Base-by-base conservation (phyloP, 2,888 invertebrate genomes). In the Uropetala carovei region DNA sequence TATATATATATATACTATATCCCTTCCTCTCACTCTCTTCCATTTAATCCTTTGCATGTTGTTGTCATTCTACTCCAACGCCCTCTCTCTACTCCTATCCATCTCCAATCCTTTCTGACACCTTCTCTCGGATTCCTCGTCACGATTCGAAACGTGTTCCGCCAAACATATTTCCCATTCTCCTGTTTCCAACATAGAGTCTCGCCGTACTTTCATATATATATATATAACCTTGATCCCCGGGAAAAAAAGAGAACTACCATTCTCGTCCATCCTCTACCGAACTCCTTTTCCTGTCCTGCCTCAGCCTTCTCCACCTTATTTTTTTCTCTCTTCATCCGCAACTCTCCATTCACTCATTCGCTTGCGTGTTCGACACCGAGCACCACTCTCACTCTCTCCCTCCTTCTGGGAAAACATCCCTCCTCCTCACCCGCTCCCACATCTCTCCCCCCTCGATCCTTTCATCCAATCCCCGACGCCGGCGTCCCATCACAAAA, bases 141-240 rank as follows among this genome's bases (percentile, higher is more conserved):
- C 85, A 85, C 85, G 58, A 85, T 58, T 85, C 57, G 85, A 85
- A 83, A 85, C 85, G 58, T n/a, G 85, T 85, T 85, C 58, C 57
- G 58, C 85, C 85, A 85, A 85, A 85, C 22, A 10, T 58, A 85
- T 57, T 2, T 57, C 2, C 85, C 58, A 57, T 85, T 18, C 85
- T n/a, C 57, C 22, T 13, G n/a, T 85, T 57, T 57, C 84, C 56
- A 57, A 10, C 57, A n/a, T 58, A n/a, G 18, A 22, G 22, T 57
- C 58, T 57, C 9, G n/a, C 56, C 83, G 30, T 18, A 18, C 75
- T 75, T 75, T 75, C 22, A 75, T 75, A 75, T 75, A 22, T 13
- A 27, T 22, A 75, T 75, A 75, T 75, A 22, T 13, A 27, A 75
- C 84, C 58, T 56, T 57, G n/a, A 27, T 75, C 75, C 57, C 57